Base-by-base conservation (phyloP, 2,888 invertebrate genomes). In the Phymatocera aterrima region DNA sequence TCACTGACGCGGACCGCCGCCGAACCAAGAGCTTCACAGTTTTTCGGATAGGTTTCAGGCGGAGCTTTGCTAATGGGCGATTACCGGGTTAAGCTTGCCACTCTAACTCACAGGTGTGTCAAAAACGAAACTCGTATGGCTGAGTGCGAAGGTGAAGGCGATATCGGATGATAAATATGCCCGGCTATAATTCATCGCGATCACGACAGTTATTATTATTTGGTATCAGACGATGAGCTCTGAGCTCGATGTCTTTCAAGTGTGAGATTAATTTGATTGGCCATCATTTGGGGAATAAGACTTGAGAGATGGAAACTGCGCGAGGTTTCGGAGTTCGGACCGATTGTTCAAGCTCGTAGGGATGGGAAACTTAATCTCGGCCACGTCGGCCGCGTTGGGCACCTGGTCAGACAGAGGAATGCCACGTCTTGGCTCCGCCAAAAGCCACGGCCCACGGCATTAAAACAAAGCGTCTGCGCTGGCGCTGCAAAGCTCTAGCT, bases 61-160 rank as follows among this genome's bases (percentile, higher is more conserved):
- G 28, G 82, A 82, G 84, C 83, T 84, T 83, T 82, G 80, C 85
- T 86, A 86, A 87, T 85, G 87, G 85, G 81, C 84, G 84, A 87
- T 84, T 83, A 86, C 83, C 82, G 83, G 81, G 83, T 81, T 34
- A 72, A 72, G 51, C 72, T 72, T 18, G 46, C 40, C 43, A 28
- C 68, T 68, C 43, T 4, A 28, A 28, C 18, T 15, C 15, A 5
- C 18, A 46, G 43, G 46, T 68, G 10, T 46, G 12, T 43, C 15
- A 5, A 68, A 43, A 68, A 46, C 5, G 15, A 15, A 15, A 24
- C 1, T 12, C 3, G 24, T 40, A n/a, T n/a, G 21, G 4, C 3
- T 10, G 3, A 46, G 15, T 15, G n/a, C n/a, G n/a, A n/a, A n/a
- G n/a, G n/a, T n/a, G n/a, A n/a, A n/a, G n/a, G n/a, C n/a, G n/a